phyloP scores from a whole-genome alignment of 2,113 vertebrate genomes.

The Alosa alosa region DNA sequence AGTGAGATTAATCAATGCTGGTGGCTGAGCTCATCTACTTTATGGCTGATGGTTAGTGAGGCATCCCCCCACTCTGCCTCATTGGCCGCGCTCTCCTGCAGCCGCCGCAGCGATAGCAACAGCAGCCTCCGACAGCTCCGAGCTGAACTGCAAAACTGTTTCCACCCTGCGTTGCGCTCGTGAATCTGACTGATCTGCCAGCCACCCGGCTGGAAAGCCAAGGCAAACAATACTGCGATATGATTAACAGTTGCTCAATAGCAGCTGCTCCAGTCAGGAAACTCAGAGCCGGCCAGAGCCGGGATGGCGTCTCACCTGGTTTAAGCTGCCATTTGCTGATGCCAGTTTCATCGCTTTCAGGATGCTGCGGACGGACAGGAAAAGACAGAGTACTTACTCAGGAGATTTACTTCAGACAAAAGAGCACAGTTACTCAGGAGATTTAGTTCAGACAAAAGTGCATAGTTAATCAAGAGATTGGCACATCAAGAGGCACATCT shows the following conservation, averaged over 20 bases:
- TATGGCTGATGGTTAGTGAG: constrained; percentile 53
- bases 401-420: background rate
- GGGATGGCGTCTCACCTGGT: constrained; percentile 77
- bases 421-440: background rate
- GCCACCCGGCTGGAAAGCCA: background rate
- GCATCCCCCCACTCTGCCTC: constrained; percentile 52
- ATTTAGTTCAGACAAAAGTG: background rate
- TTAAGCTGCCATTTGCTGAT: constrained; percentile 80
- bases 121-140: constrained; percentile 18
- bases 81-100: constrained; percentile 22
- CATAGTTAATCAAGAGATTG: background rate
- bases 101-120: constrained; percentile 42
- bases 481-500: too few relatives aligned
- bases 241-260: background rate
- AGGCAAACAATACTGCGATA: constrained; percentile 24
- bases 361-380: constrained; percentile 72
- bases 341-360: constrained; percentile 93
- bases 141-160: constrained; percentile 28
- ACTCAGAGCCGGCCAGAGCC: background rate
- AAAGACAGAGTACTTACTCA: background rate
- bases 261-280: background rate
- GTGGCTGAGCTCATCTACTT: constrained; percentile 49
- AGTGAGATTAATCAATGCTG: constrained; percentile 52
- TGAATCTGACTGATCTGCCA: constrained; percentile 21
- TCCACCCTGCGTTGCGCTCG: background rate